Evolutionary conservation across 2,888 invertebrate genomes (phyloP).

Genomic region (Doris montereyensis): DNA sequence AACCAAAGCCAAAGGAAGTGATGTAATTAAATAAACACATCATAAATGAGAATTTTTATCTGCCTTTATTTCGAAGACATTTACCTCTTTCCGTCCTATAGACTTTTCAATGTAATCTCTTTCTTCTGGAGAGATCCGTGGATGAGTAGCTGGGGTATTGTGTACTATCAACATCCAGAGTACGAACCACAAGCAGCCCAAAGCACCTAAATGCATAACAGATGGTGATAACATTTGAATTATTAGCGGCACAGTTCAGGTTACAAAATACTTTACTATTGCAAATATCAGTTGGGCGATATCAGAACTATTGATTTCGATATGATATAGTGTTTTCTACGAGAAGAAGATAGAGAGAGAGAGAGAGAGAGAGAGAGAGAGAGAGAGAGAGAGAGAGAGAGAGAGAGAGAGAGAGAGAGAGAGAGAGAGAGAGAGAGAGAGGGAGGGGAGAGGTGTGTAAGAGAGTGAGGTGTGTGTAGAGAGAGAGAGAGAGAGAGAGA

Average conservation of each 20-base stretch:
- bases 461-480: not conserved
- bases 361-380: not conserved
- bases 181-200: slow-evolving; percentile 67
- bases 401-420: not conserved
- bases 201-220: slow-evolving; percentile 50
- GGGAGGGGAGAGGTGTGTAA: not conserved
- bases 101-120: slow-evolving; percentile 67
- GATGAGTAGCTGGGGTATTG: slow-evolving; percentile 66
- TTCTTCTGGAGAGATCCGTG: slow-evolving; percentile 66
- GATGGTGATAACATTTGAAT: too few species aligned
- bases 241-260: too few species aligned
- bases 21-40: too few species aligned
- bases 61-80: too few species aligned
- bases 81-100: slow-evolving; percentile 62
- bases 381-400: not conserved
- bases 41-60: too few species aligned
- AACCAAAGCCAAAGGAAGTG: too few species aligned
- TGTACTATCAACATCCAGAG: slow-evolving; percentile 63
- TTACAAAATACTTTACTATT: too few species aligned
- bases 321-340: too few species aligned
- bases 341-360: not conserved
- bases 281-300: too few species aligned
- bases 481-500: not conserved
- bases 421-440: not conserved
- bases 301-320: too few species aligned